phyloP scores from a whole-genome alignment of 2,797 vertebrate genomes.

The Lophura swinhoii region DNA sequence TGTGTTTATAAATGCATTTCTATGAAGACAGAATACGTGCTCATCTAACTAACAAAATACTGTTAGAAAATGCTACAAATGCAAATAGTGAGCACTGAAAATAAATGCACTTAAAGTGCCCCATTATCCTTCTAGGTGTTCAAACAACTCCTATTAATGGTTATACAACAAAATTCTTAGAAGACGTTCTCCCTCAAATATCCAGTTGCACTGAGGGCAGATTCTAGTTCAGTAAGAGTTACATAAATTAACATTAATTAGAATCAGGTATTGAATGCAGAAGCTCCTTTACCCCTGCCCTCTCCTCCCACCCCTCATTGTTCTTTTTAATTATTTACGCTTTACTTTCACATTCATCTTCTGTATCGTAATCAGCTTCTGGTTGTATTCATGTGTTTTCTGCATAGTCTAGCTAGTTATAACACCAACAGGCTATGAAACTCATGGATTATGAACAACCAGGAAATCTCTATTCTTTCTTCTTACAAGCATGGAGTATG shows the following conservation, averaged over 20 bases:
- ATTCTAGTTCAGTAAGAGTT: not conserved
- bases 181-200: not conserved
- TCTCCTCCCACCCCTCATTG: not conserved
- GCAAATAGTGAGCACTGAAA: not conserved
- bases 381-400: not conserved
- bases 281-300: not conserved
- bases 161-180: not conserved
- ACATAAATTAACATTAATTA: slow-evolving; percentile 21
- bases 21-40: not conserved
- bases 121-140: not conserved
- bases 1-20: not conserved
- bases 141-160: not conserved
- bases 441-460: not conserved
- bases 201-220: not conserved
- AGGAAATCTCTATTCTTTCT: not conserved
- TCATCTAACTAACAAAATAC: not conserved
- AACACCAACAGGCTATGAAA: not conserved
- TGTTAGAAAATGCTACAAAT: not conserved
- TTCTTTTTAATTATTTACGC: not conserved
- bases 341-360: not conserved
- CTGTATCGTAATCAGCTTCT: not conserved
- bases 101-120: not conserved
- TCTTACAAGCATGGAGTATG: not conserved
- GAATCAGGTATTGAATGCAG: not conserved
- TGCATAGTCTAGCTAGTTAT: not conserved